Percentiles rank a stretch among this genome's conserved stretches.
Conservation (phyloP, 53 echinoderm and acorn worm genomes). For the Luidia sarsii region DNA sequence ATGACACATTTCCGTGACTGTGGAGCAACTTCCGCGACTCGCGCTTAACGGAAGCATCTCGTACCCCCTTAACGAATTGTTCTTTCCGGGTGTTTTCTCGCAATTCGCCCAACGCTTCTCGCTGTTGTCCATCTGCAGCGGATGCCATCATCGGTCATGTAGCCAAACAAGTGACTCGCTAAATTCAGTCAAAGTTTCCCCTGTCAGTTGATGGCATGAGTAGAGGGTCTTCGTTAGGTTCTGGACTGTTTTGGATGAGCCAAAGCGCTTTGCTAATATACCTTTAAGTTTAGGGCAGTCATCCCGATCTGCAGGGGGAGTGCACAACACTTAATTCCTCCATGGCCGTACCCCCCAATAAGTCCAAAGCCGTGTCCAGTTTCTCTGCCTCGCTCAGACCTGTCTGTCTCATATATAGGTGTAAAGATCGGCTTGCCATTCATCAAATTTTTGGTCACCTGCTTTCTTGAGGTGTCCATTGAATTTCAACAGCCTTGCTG, state of each 20-base stretch:
- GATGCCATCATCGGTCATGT: not conserved
- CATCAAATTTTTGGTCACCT: not conserved
- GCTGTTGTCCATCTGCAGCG: not conserved
- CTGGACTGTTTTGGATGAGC: not conserved
- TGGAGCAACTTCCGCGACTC: not conserved
- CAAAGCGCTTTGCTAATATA: not conserved
- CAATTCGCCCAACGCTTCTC: not conserved
- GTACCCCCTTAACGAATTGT: not conserved
- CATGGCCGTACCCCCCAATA: not conserved
- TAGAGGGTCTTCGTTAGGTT: not conserved
- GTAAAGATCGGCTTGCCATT: not conserved
- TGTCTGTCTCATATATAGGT: not conserved
- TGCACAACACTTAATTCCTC: conserved; percentile 12
- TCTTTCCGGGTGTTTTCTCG: not conserved
- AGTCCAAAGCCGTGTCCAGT: not conserved
- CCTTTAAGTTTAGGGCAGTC: not conserved
- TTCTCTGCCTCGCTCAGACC: not conserved
- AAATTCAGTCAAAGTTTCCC: conserved; percentile 38
- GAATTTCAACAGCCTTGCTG: not conserved
- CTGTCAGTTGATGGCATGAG: not conserved
- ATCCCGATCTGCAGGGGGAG: not conserved
- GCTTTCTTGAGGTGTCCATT: not conserved
- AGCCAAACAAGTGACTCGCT: not conserved
- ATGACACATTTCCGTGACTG: not conserved
- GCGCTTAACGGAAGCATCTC: conserved; percentile 3